Evolutionary conservation across 2,888 invertebrate species (phyloP).

Genomic region (Arrhopalites spinosus): DNA sequence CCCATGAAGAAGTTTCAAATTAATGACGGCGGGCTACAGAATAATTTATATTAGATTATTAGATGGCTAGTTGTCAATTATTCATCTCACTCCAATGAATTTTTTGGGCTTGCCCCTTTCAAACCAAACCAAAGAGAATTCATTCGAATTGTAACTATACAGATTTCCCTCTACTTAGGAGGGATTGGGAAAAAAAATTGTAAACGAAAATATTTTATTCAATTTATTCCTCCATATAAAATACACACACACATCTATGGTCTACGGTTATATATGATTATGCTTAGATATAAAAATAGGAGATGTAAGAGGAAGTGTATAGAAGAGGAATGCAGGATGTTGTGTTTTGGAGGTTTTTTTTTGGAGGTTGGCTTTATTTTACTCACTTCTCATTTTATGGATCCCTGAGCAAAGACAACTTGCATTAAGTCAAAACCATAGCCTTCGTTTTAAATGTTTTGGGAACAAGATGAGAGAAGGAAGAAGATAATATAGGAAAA

Average conservation of each 20-base stretch:
- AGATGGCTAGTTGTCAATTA: background rate
- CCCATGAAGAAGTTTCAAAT: too few species aligned
- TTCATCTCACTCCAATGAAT: background rate
- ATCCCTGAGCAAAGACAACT: slow-evolving; percentile 38
- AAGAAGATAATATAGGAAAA: too few species aligned
- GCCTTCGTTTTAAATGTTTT: too few species aligned
- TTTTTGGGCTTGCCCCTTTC: slow-evolving; percentile 7
- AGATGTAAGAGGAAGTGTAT: background rate
- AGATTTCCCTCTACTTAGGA: too few species aligned
- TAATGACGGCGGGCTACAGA: too few species aligned
- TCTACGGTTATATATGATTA: too few species aligned
- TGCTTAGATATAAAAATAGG: too few species aligned
- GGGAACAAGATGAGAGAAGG: too few species aligned
- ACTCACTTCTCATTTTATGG: slow-evolving; percentile 37
- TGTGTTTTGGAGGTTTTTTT: background rate
- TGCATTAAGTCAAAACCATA: background rate
- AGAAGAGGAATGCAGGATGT: background rate
- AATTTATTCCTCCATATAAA: background rate
- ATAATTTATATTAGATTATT: background rate
- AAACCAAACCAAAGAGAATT: background rate
- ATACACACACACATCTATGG: background rate
- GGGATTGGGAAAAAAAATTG: background rate
- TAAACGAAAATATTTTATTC: background rate
- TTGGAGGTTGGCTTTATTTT: background rate
- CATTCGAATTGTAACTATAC: background rate